Evolutionary conservation across 2,888 invertebrate genomes (phyloP).

Genomic region (Graphium colonna): DNA sequence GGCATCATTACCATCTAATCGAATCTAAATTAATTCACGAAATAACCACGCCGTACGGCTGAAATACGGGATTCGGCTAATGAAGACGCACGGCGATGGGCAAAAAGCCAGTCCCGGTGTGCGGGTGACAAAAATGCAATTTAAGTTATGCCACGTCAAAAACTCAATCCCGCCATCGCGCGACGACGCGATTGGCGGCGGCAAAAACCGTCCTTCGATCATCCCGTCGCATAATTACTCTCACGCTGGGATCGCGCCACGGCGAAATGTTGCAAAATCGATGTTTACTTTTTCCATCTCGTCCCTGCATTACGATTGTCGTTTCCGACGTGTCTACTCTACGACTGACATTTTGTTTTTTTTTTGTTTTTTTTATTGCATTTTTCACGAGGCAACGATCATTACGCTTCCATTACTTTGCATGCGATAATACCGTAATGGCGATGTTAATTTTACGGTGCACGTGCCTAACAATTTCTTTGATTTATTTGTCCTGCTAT

Average conservation of each 20-base stretch:
- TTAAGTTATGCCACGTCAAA: slow-evolving; percentile 69
- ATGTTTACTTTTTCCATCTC: slow-evolving; percentile 30
- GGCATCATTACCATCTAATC: slow-evolving; percentile 26
- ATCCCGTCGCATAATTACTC: slow-evolving; percentile 69
- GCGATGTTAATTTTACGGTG: slow-evolving; percentile 27
- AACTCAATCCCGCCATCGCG: slow-evolving; percentile 48
- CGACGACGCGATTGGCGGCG: slow-evolving; percentile 23
- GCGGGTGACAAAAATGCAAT: slow-evolving; percentile 78
- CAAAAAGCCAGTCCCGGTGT: slow-evolving; percentile 52
- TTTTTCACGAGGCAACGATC: slow-evolving; percentile 44
- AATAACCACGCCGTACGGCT: slow-evolving; percentile 38
- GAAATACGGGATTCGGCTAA: slow-evolving; percentile 46
- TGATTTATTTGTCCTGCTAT: slow-evolving; percentile 7
- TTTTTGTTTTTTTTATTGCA: slow-evolving; percentile 39
- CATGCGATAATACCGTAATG: slow-evolving; percentile 44
- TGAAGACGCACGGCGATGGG: slow-evolving; percentile 57
- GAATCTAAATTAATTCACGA: slow-evolving; percentile 37
- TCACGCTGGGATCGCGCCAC: slow-evolving; percentile 50
- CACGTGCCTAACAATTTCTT: slow-evolving; percentile 2
- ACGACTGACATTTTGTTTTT: slow-evolving; percentile 44
- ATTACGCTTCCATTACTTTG: slow-evolving; percentile 43
- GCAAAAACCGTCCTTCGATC: slow-evolving; percentile 59
- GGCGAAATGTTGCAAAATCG: slow-evolving; percentile 26
- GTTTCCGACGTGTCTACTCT: slow-evolving; percentile 61
- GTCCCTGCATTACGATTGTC: slow-evolving; percentile 40